Conservation (phyloP, 2,888 invertebrate species). For the Ferrisia virgata region DNA sequence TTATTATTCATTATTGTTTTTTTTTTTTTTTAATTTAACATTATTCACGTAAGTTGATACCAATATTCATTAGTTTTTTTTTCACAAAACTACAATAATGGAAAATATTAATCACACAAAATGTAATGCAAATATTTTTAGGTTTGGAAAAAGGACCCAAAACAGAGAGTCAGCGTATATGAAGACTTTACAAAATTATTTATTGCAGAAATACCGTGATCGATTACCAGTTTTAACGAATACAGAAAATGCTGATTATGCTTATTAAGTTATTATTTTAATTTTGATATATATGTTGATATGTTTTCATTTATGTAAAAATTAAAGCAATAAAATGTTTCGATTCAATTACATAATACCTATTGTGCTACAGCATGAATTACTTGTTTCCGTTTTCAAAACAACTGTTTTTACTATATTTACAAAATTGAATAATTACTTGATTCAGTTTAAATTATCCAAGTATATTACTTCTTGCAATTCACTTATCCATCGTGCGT, state of each 20-base stretch:
- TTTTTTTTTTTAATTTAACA: no score
- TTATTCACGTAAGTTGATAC: no score
- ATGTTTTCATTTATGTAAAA: conserved; percentile 25
- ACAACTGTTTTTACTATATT: neutral
- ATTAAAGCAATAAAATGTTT: conserved; percentile 29
- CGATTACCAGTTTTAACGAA: conserved; percentile 2
- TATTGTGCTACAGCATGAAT: neutral
- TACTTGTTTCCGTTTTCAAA: neutral
- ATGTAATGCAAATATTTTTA: neutral
- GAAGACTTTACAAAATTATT: conserved; percentile 10
- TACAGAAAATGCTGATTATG: neutral
- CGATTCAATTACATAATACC: neutral
- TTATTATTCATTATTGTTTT: neutral
- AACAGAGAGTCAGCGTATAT: conserved; percentile 2
- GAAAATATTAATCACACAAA: no score
- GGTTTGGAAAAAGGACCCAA: conserved; percentile 36
- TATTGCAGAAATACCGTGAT: conserved; percentile 17
- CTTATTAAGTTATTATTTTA: neutral
- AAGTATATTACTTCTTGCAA: neutral
- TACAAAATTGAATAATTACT: neutral
- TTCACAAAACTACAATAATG: no score
- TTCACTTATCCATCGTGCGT: neutral
- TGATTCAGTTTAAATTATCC: neutral
- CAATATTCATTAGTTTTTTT: no score
- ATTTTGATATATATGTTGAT: conserved; percentile 26